A percentile compares a stretch with the other conserved stretches of the same genome.
Evolutionary conservation across 2,888 invertebrate species (phyloP).

Genomic region (Nyleta sp.): DNA sequence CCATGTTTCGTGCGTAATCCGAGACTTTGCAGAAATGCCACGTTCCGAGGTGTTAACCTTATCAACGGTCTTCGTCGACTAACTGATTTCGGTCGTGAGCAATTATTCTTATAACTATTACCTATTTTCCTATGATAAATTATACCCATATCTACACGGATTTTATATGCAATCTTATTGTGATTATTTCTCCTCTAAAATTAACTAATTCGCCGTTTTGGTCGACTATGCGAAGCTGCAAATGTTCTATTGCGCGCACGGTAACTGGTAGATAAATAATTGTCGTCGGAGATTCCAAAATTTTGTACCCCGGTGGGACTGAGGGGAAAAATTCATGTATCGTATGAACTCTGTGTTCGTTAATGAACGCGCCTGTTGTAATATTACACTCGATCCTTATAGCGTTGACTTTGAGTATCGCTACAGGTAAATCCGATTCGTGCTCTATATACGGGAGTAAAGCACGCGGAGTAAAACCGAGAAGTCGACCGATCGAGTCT

Average conservation of each 20-base stretch:
- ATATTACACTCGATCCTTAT: conserved; percentile 52
- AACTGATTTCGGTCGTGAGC: conserved; percentile 1
- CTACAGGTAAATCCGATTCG: conserved; percentile 26
- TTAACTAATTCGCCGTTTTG: conserved; percentile 65
- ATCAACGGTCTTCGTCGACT: conserved; percentile 7
- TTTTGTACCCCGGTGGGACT: conserved; percentile 73
- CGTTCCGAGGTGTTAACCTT: conserved; percentile 55
- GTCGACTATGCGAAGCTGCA: conserved; percentile 66
- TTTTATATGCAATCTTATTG: conserved; percentile 63
- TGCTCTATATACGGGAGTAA: conserved; percentile 28
- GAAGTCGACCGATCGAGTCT: conserved; percentile 42
- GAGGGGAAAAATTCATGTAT: conserved; percentile 46
- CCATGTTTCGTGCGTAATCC: conserved; percentile 45
- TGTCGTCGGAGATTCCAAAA: conserved; percentile 70
- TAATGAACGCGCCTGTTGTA: conserved; percentile 35
- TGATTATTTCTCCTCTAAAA: conserved; percentile 67
- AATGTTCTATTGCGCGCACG: conserved; percentile 58
- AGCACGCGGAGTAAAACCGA: conserved; percentile 28
- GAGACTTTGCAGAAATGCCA: conserved; percentile 51
- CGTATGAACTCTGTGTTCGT: conserved; percentile 25
- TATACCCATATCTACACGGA: conserved; percentile 40
- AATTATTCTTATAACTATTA: conserved; percentile 39
- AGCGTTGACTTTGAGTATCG: conserved; percentile 33
- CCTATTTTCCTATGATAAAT: conserved; percentile 36
- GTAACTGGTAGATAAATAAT: conserved; percentile 68